Base-by-base conservation (phyloP, 2,888 invertebrate species). In the Callimorpha dominula region DNA sequence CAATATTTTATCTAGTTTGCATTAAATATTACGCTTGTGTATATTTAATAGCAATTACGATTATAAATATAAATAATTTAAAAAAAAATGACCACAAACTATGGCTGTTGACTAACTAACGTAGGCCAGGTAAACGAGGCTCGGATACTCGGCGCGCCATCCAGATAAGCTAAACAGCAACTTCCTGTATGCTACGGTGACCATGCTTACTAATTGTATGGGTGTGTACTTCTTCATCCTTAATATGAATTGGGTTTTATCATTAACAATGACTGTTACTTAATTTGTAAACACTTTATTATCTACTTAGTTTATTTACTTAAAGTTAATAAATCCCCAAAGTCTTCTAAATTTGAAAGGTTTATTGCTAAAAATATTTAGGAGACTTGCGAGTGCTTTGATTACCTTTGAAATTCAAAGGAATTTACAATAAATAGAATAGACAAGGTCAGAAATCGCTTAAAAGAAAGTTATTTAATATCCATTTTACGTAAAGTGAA, bases 121-220 rank as follows among this genome's bases (percentile, higher is more conserved):
- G 86, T 87, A 80, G 84, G 87, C 82, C 88, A 90, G 88, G 89
- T 91, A 90, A 90, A 90, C 85, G 87, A 83, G 89, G 77, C 85
- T 83, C 84, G 81, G 82, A 86, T 86, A 87, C 86, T 86, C 87
- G 88, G 83, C 88, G 87, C 86, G 82, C 86, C 90, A 89, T 88
- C 86, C 88, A 91, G 93, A 93, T 94, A 93, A 94, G 91, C 90
- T 93, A 94, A 94, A 94, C 89, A 91, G 88, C 83, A 84, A 92
- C 93, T 93, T 94, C 94, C 94, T 93, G 92, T 87, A 80, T 70
- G 67, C 72, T 88, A 87, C 78, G 83, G 90, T 88, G 87, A 78
- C 90, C 86, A 88, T 77, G 71, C 43, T 70, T 82, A 67, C 67
- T 76, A 76, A 79, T 77, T 78, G 77, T 76, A 54, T 57, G 66